phyloP scores from a whole-genome alignment of 2,113 vertebrate genomes.

The Mystacornis crossleyi region DNA sequence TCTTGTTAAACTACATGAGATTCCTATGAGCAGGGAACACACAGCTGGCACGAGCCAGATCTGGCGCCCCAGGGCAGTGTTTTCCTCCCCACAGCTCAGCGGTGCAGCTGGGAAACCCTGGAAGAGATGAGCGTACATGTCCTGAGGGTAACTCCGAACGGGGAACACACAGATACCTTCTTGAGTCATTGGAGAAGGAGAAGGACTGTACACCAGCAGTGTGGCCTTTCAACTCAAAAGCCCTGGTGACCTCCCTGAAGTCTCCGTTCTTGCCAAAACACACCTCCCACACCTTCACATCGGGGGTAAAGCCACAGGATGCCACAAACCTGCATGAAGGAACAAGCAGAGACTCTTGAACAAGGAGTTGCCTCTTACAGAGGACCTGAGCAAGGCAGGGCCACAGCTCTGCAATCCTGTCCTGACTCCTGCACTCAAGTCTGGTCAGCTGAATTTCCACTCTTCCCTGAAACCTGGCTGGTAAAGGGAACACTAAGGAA shows the following conservation, averaged over 20 bases:
- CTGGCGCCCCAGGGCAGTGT: not conserved
- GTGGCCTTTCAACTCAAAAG: conserved; percentile 95
- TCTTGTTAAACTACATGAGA: not conserved
- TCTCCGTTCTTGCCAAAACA: conserved; percentile 89
- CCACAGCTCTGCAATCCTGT: not conserved
- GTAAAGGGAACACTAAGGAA: not conserved
- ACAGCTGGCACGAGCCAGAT: accelerated
- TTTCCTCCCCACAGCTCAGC: not conserved
- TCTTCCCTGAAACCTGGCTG: not conserved
- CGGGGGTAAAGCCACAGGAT: conserved; percentile 93
- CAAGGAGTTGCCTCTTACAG: not conserved
- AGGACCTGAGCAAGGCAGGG: not conserved
- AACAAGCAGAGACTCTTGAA: not conserved
- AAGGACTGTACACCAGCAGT: conserved; percentile 85
- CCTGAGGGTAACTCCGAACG: accelerated
- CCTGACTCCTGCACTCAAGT: not conserved
- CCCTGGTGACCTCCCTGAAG: conserved; percentile 88
- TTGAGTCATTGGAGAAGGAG: conserved; percentile 91
- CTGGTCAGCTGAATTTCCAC: not conserved
- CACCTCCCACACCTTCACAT: conserved; percentile 97
- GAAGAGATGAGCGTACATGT: not conserved
- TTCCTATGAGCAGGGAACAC: accelerated
- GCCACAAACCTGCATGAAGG: conserved; percentile 86
- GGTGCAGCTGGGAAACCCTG: not conserved
- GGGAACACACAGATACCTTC: conserved; percentile 73